Evolutionary conservation across 53 echinoderm and acorn worm genomes (phyloP).

Genomic region (Temnopleurus reevesii): DNA sequence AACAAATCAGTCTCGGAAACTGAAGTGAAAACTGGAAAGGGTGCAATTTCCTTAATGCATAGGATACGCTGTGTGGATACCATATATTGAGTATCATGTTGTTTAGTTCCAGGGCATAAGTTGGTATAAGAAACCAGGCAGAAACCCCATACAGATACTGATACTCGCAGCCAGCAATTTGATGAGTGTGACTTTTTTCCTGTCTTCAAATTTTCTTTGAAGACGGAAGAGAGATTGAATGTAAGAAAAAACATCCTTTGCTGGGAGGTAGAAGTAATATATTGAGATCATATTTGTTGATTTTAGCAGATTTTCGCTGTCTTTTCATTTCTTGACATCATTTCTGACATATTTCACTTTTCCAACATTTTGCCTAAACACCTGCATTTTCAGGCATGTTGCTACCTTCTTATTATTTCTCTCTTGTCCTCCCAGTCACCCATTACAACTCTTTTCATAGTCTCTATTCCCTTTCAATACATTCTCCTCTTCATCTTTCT

Average conservation of each 20-base stretch:
- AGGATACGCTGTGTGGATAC: slow-evolving; percentile 28
- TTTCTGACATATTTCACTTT: neutral
- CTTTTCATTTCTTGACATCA: neutral
- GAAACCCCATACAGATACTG: neutral
- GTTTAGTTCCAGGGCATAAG: slow-evolving; percentile 25
- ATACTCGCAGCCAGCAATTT: neutral
- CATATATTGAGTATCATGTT: slow-evolving; percentile 42
- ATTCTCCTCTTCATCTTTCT: neutral
- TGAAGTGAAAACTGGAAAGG: slow-evolving; percentile 21
- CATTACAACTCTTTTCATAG: neutral
- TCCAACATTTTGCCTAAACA: neutral
- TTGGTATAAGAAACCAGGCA: neutral
- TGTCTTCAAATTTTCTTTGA: neutral
- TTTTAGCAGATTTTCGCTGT: neutral
- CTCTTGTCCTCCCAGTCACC: too few species aligned
- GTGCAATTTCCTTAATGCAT: slow-evolving; percentile 48
- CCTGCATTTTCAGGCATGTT: neutral
- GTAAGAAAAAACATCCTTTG: neutral
- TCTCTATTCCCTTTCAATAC: neutral
- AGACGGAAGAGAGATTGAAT: slow-evolving; percentile 13
- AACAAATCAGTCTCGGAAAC: neutral
- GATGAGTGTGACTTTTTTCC: neutral
- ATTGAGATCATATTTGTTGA: slow-evolving; percentile 13
- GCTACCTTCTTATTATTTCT: neutral
- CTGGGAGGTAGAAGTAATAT: neutral